Conservation (phyloP, 2,113 vertebrate genomes). For the Bos indicus region DNA sequence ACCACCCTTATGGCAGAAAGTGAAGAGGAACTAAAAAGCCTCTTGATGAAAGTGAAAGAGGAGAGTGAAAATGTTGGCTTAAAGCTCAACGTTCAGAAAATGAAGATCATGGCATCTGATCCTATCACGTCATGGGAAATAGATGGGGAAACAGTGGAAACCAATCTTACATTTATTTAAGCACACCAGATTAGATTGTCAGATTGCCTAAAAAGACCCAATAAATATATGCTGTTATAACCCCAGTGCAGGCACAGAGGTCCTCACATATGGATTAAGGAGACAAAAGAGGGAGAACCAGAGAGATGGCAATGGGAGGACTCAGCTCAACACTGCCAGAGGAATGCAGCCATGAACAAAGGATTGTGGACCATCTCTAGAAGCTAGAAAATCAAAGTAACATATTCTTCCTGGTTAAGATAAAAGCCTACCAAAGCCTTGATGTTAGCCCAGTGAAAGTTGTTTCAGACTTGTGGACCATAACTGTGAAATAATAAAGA, state of each 20-base stretch:
- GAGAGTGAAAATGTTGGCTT: too few relatives aligned
- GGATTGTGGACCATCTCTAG: background rate
- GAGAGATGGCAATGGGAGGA: background rate
- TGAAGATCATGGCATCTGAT: too few relatives aligned
- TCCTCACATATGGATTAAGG: background rate
- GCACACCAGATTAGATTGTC: background rate
- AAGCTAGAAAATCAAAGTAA: background rate
- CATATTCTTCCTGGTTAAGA: background rate
- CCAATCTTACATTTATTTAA: background rate
- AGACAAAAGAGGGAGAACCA: background rate
- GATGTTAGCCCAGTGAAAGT: background rate
- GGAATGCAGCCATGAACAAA: background rate
- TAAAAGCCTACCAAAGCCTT: background rate
- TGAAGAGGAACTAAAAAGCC: too few relatives aligned
- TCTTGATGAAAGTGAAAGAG: too few relatives aligned
- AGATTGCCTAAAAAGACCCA: background rate
- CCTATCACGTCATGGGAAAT: too few relatives aligned
- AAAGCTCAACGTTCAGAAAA: too few relatives aligned
- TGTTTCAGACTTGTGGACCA: background rate
- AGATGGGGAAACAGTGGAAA: too few relatives aligned
- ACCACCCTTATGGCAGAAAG: too few relatives aligned
- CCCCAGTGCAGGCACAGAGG: background rate
- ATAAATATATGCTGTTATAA: background rate
- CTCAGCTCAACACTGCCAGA: background rate
- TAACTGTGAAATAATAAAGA: background rate